Evolutionary conservation across 23 tunicate species (phyloP).

Genomic region (Styela plicata): DNA sequence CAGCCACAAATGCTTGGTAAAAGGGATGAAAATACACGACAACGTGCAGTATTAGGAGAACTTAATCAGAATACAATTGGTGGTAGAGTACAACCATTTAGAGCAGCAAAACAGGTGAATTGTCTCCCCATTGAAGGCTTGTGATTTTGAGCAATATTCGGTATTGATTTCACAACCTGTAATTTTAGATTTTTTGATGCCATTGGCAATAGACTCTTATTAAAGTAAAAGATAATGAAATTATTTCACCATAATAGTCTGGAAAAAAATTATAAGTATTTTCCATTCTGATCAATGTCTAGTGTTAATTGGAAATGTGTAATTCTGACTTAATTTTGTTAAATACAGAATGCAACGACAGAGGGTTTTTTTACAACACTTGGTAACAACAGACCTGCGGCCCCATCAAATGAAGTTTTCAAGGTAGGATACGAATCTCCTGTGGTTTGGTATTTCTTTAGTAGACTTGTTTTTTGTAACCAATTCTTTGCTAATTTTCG

Average conservation of each 20-base stretch:
- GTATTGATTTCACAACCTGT: neutral
- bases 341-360: conserved; percentile 74
- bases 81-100: conserved; percentile 71
- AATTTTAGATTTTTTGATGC: too few species aligned
- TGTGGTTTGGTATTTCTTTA: neutral
- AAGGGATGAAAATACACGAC: conserved; percentile 18
- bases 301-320: too few species aligned
- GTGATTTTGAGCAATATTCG: neutral
- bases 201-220: too few species aligned
- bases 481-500: neutral
- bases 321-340: too few species aligned
- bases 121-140: neutral
- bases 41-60: conserved; percentile 48
- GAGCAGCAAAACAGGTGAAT: conserved; percentile 95
- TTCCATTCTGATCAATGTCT: too few species aligned
- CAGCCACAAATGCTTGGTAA: conserved; percentile 4
- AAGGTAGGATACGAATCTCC: neutral
- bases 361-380: conserved; percentile 69
- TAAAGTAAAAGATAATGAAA: too few species aligned
- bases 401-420: neutral
- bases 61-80: conserved; percentile 50
- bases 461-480: neutral
- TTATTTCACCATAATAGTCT: too few species aligned
- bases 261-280: too few species aligned
- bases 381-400: neutral